A percentile compares a stretch with the other conserved stretches of the same genome.
phyloP scores from a whole-genome alignment of 2,888 invertebrate species.

The Lasioglossum leucozonium region DNA sequence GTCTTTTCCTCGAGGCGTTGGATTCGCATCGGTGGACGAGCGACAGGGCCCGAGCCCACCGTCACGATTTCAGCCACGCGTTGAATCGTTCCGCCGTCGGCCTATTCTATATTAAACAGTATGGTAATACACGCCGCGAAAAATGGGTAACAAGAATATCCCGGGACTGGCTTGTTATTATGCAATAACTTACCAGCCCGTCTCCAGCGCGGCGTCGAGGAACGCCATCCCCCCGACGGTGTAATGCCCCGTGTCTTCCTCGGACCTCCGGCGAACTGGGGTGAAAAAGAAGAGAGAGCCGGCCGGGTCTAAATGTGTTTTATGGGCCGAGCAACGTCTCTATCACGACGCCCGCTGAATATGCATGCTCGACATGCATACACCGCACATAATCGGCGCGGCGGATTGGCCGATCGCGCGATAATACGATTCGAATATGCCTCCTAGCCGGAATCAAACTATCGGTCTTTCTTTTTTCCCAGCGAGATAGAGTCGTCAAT shows the following conservation, averaged over 20 bases:
- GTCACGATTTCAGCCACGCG: conserved; percentile 44
- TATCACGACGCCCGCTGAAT: conserved; percentile 79
- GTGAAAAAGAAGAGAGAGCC: conserved; percentile 34
- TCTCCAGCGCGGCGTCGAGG: conserved; percentile 16
- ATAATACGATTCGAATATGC: conserved; percentile 63
- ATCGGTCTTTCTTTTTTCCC: background rate
- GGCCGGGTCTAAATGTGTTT: conserved; percentile 78
- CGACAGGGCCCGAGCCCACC: conserved; percentile 38
- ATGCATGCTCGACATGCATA: conserved; percentile 78
- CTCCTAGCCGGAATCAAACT: background rate
- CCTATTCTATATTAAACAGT: conserved; percentile 82
- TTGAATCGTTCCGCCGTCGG: conserved; percentile 27
- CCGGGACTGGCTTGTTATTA: conserved; percentile 80
- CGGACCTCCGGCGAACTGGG: conserved; percentile 32
- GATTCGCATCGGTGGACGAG: conserved; percentile 22
- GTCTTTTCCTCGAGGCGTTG: background rate
- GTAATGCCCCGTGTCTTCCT: conserved; percentile 51
- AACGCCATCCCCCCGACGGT: conserved; percentile 27
- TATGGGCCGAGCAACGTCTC: conserved; percentile 81
- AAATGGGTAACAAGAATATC: conserved; percentile 80
- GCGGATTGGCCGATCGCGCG: conserved; percentile 67
- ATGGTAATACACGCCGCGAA: conserved; percentile 81
- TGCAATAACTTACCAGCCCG: conserved; percentile 79
- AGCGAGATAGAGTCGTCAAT: background rate
- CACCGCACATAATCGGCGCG: conserved; percentile 71